These are phyloP conservation scores for Atherinosoma microstoma DNA, from an alignment of 2,797 vertebrate genomes.

Conservation along the genomic window DNA sequence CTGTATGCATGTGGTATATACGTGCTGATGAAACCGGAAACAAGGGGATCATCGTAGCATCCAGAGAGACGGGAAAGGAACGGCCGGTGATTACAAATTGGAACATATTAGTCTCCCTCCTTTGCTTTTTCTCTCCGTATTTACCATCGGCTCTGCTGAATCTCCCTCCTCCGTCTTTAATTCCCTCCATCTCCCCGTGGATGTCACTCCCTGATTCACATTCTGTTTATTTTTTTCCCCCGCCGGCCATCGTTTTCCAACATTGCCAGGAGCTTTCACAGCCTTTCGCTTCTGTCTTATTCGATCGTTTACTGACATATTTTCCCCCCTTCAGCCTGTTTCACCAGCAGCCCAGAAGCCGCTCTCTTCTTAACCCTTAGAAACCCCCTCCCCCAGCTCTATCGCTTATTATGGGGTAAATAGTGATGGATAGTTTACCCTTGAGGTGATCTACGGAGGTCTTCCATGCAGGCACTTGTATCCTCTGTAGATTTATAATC, in stretches of 20 bases:
- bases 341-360: slow-evolving; percentile 18
- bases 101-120: slow-evolving; percentile 23
- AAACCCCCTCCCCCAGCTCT: background rate
- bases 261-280: slow-evolving; percentile 26
- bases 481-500: background rate
- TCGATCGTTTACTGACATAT: slow-evolving; percentile 26
- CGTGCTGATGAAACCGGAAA: slow-evolving; percentile 48
- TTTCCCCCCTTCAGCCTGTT: slow-evolving; percentile 20
- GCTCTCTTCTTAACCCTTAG: slow-evolving; percentile 13
- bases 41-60: slow-evolving; percentile 43
- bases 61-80: slow-evolving; percentile 11
- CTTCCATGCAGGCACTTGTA: background rate
- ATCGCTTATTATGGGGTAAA: background rate
- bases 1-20: slow-evolving; percentile 59
- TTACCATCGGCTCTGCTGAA: background rate
- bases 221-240: slow-evolving; percentile 26
- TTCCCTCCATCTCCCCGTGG: slow-evolving; percentile 18
- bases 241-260: slow-evolving; percentile 20
- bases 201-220: slow-evolving; percentile 34
- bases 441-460: background rate
- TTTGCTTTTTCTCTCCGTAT: background rate
- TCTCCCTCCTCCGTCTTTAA: slow-evolving; percentile 9
- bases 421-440: too few species aligned
- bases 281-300: slow-evolving; percentile 17
- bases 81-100: slow-evolving; percentile 31